These are phyloP conservation scores for Aeoliscus strigatus DNA, from an alignment of 2,797 vertebrate genomes.

Conservation along the genomic window DNA sequence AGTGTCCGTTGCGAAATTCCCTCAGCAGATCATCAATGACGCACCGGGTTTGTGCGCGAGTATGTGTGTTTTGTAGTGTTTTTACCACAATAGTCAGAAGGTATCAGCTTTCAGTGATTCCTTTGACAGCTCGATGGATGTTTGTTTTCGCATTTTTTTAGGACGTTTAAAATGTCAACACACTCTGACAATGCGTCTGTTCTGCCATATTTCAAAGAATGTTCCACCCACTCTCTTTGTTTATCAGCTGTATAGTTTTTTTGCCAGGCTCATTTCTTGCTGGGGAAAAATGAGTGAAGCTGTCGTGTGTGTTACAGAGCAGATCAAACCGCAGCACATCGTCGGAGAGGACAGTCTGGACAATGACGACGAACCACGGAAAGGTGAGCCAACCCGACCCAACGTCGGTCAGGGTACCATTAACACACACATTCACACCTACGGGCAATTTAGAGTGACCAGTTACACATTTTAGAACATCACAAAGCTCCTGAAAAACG, in stretches of 20 bases:
- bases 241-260: constrained; percentile 19
- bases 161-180: constrained; percentile 26
- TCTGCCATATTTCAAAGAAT: constrained; percentile 16
- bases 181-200: constrained; percentile 1
- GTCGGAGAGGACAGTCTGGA: constrained; percentile 87
- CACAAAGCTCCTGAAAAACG: too few relatives aligned
- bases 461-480: too few relatives aligned
- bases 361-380: constrained; percentile 85
- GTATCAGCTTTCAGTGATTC: constrained; percentile 16
- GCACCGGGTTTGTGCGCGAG: neutral
- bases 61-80: neutral
- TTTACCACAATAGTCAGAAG: constrained; percentile 13
- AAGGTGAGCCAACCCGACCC: constrained; percentile 84
- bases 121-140: constrained; percentile 20
- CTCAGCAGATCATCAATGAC: too few relatives aligned
- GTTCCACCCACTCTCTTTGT: constrained; percentile 22
- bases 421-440: too few relatives aligned
- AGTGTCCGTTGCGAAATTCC: too few relatives aligned
- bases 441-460: too few relatives aligned
- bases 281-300: constrained; percentile 5
- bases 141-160: constrained; percentile 32
- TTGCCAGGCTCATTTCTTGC: constrained; percentile 1
- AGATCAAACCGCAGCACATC: constrained; percentile 90
- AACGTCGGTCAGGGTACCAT: too few relatives aligned
- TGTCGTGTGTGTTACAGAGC: constrained; percentile 75